A percentile compares a stretch with the other conserved stretches of the same genome.
Evolutionary conservation across 35 echinoderm and acorn worm species (phyloP).

Genomic region (Ophiothrix spiculata): DNA sequence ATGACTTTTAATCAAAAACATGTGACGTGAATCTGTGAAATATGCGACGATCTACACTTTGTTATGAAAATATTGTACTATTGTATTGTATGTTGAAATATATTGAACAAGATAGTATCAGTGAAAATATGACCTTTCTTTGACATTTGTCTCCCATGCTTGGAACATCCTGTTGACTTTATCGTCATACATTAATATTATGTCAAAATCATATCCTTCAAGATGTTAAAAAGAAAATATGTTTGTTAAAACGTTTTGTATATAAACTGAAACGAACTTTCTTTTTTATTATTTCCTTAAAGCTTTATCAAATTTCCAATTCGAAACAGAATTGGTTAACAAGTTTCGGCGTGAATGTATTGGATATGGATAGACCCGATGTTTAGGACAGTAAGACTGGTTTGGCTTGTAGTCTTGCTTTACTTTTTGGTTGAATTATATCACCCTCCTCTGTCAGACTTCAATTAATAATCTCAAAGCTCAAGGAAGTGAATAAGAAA

Average conservation of each 20-base stretch:
- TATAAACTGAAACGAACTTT: no score
- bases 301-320: no score
- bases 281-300: no score
- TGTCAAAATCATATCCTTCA: no score
- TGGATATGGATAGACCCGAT: no score
- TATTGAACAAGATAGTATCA: background rate
- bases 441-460: background rate
- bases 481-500: background rate
- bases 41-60: background rate
- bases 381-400: background rate
- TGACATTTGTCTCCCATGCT: background rate
- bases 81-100: conserved; percentile 10
- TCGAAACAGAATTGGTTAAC: no score
- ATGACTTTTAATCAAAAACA: conserved; percentile 2
- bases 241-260: no score
- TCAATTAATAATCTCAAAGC: background rate
- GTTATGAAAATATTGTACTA: conserved; percentile 1
- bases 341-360: no score
- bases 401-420: background rate
- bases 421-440: background rate
- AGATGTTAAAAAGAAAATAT: no score
- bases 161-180: no score
- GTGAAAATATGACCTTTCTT: background rate
- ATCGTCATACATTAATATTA: no score
- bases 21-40: background rate